These are phyloP conservation scores for Cheiracanthium punctorium DNA, from an alignment of 2,888 invertebrate species.

Conservation along the genomic window DNA sequence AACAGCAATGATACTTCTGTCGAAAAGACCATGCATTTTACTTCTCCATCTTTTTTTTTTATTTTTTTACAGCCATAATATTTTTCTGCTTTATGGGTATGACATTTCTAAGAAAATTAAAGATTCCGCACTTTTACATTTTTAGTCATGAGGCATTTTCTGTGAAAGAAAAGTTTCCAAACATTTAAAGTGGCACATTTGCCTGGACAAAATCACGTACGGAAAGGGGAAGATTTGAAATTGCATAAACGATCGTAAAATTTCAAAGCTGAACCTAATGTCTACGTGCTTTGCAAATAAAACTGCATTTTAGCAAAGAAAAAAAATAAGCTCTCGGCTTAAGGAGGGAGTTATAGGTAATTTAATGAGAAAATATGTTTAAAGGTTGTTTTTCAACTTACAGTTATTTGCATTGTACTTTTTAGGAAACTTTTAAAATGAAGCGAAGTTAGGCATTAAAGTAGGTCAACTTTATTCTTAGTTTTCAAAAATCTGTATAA, in stretches of 20 bases:
- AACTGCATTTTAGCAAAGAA: background rate
- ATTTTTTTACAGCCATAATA: background rate
- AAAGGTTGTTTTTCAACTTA: too few species aligned
- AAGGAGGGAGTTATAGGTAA: background rate
- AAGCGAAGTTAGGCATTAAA: too few species aligned
- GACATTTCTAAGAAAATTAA: constrained; percentile 11
- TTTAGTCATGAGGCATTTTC: background rate
- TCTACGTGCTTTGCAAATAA: constrained; percentile 33
- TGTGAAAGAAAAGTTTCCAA: constrained; percentile 12
- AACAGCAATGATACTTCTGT: background rate
- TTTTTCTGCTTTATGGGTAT: background rate
- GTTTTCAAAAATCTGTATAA: too few species aligned
- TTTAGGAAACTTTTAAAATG: too few species aligned
- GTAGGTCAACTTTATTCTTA: too few species aligned
- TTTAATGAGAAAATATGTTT: constrained; percentile 19
- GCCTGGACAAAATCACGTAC: constrained; percentile 13
- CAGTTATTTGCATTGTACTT: too few species aligned
- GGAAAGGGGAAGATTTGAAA: background rate
- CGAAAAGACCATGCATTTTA: background rate
- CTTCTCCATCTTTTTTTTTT: background rate
- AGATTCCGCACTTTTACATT: background rate
- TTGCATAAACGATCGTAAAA: constrained; percentile 27
- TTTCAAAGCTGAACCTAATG: background rate
- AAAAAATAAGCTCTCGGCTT: background rate
- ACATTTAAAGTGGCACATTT: constrained; percentile 20